Evolutionary conservation across 2,113 vertebrate genomes (phyloP).

Genomic region (Cyphotilapia sp.): DNA sequence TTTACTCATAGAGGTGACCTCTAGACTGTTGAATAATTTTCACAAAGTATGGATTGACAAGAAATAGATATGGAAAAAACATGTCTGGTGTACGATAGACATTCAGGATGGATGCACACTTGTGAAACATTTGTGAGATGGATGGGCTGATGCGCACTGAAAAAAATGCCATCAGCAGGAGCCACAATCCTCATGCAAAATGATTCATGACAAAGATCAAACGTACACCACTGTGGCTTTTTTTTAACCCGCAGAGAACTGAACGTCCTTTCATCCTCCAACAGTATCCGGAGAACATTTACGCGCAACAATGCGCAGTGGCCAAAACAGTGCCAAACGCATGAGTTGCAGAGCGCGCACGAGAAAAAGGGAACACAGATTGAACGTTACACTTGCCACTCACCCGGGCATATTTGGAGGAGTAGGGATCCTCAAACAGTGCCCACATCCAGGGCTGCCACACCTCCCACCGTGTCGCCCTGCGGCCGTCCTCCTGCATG

Average conservation of each 20-base stretch:
- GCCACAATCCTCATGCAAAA: neutral
- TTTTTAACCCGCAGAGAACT: neutral
- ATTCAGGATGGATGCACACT: neutral
- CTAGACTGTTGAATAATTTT: neutral
- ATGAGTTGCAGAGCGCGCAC: neutral
- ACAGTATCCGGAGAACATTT: neutral
- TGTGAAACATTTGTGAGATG: neutral
- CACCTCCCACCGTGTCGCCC: slow-evolving; percentile 76
- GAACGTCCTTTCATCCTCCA: neutral
- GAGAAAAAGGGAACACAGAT: neutral
- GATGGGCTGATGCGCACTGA: neutral
- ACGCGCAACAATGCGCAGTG: slow-evolving; percentile 23
- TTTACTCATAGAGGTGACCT: neutral
- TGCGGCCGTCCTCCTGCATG: slow-evolving; percentile 72
- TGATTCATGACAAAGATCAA: neutral
- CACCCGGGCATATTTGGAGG: slow-evolving; percentile 92
- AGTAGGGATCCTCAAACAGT: slow-evolving; percentile 97
- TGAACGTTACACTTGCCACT: slow-evolving; percentile 46
- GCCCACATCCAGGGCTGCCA: slow-evolving; percentile 92
- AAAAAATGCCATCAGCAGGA: neutral
- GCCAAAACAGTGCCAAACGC: neutral
- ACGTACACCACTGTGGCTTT: neutral
- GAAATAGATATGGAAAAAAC: neutral
- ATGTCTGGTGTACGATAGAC: neutral
- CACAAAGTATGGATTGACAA: neutral